Base-by-base conservation (phyloP, 2,113 vertebrate genomes). In the Nannospalax galili region DNA sequence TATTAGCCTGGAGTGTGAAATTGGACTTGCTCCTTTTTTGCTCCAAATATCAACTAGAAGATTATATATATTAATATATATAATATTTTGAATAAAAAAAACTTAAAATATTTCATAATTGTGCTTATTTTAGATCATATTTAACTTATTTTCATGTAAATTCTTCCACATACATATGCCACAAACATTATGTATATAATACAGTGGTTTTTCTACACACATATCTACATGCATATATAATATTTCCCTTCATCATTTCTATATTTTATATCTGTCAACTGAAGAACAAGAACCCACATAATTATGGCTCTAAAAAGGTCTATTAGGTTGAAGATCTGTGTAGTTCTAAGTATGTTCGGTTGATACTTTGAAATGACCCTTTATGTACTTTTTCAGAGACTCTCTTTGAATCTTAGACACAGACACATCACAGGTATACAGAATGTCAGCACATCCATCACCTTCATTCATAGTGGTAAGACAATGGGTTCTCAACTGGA, bases 81-180 rank as follows among this genome's bases (percentile, higher is more conserved):
- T 52, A 52, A 52, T 52, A 67, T 20, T 92, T 67, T 65, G 69
- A 52, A 75, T 35, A 80, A 82, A n/a, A 45, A 35, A 75, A 64
- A 17, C 17, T 78, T 70, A n/a, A 79, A 92, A 84, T 97, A 24
- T 72, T 93, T 72, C 69, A 52, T 60, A 87, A 42, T 24, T 67
- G 56, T 77, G 26, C 5, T 93, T 42, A 87, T 72, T 94, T 78
- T 82, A 90, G 48, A 65, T 74, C 22, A 78, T 70, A 64, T 73
- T 87, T 87, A 35, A 58, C 64, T 15, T 81, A 22, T 8, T 92
- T 90, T 72, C n/a, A 80, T 84, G 26, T 67, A 40, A 24, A 60
- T 52, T 42, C 24, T 48, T 65, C 26, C 24, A 87, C 84, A 10
- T 17, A 30, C 26, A 40, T 84, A 48, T 2, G 0, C 90, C 67